These are phyloP conservation scores for Eupelmus urozonus DNA, from an alignment of 2,888 invertebrate genomes.

Conservation along the genomic window DNA sequence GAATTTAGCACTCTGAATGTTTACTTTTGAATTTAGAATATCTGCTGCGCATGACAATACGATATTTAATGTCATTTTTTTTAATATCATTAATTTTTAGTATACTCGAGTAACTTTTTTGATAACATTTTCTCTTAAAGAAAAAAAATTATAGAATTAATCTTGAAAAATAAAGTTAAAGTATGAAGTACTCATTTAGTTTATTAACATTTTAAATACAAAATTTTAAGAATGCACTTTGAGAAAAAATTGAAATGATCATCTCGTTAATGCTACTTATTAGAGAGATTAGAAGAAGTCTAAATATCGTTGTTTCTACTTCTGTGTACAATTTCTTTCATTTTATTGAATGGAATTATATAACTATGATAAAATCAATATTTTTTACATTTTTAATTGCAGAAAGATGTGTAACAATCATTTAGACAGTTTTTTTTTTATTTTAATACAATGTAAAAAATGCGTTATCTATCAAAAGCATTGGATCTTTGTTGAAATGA, in stretches of 20 bases:
- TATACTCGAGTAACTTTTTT: conserved; percentile 16
- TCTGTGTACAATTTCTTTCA: no score
- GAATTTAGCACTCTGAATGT: background rate
- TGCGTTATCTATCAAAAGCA: conserved; percentile 8
- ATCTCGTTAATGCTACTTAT: background rate
- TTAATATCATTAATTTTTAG: conserved; percentile 23
- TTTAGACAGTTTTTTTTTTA: conserved; percentile 3
- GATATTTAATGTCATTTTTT: conserved; percentile 20
- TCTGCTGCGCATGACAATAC: conserved; percentile 43
- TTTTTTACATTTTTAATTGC: conserved; percentile 45
- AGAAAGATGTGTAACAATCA: conserved; percentile 2
- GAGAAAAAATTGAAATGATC: background rate
- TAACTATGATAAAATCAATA: conserved; percentile 18
- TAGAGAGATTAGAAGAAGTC: background rate
- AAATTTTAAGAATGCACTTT: background rate
- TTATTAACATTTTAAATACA: background rate
- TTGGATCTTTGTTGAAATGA: conserved; percentile 3
- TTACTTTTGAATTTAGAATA: conserved; percentile 39
- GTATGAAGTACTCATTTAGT: background rate
- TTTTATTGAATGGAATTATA: conserved; percentile 11
- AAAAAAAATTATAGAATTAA: conserved; percentile 6
- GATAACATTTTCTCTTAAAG: conserved; percentile 16
- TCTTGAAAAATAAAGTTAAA: background rate
- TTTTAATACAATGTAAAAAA: background rate
- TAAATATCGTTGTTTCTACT: no score